Evolutionary conservation across 2,888 invertebrate species (phyloP), one percentile per base, ranked within the genome.

Genomic region (Macrosiphum euphorbiae): DNA sequence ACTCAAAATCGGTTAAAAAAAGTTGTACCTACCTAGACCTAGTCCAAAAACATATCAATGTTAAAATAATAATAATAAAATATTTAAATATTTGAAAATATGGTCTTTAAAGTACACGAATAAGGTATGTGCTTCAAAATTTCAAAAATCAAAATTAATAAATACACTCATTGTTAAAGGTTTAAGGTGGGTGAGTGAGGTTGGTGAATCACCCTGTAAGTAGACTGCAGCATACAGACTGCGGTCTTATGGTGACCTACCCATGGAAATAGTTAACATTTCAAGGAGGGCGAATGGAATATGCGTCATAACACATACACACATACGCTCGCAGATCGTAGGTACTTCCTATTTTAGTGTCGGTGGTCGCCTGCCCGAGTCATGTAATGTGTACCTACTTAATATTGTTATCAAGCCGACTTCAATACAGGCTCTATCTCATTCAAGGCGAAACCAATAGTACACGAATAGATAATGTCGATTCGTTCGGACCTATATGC

Each of bases 301-400:
- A 61, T 90, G 61, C 44, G 61, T 90, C 90, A 90, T 16, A 5
- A 55, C 55, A 89, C 26, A 26, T 5, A 78, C 8, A 35, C 20
- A 78, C 78, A 1, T 11, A 44, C 44, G 28, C 44, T 20, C 0
- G 44, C 8, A n/a, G 26, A 47, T n/a, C 44, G 35, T 44, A 44
- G 44, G 44, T 47, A 91, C 41, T 91, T 91, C 91, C 91, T 84
- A 84, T 91, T 91, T 91, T 91, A 91, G 61, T 78, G 35, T 41
- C 50, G 61, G 78, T 41, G 28, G 90, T 90, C 90, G 24, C 61
- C 67, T n/a, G 35, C 84, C 78, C 24, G 26, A 90, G n/a, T 41
- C 11, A 13, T 85, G 44, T 85, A 85, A 85, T 44, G 13, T 44
- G 13, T 28, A 85, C 44, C 44, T 44, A 85, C 44, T 7, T 44